phyloP scores from a whole-genome alignment of 2,888 invertebrate species.

The Drosophila stalkeri region DNA sequence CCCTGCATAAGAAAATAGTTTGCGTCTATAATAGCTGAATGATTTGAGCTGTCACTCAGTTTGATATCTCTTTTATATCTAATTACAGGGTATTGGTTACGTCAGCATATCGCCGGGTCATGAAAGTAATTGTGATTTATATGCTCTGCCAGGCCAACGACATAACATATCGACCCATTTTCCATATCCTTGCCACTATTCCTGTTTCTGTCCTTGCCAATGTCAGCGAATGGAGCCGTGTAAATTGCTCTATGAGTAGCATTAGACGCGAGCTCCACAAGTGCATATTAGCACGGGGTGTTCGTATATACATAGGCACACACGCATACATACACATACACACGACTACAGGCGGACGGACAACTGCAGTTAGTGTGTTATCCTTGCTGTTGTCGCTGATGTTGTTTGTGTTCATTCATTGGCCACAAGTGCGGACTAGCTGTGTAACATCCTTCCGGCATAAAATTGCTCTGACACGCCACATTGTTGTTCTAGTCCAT shows the following conservation, averaged over 20 bases:
- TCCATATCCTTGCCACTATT: neutral
- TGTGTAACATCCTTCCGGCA: constrained; percentile 70
- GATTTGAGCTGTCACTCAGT: neutral
- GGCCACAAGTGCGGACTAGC: constrained; percentile 60
- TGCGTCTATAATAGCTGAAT: neutral
- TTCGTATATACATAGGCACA: neutral
- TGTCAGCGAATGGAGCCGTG: constrained; percentile 38
- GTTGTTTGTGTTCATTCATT: constrained; percentile 37
- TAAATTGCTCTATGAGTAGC: constrained; percentile 53
- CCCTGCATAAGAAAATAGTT: neutral
- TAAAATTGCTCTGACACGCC: constrained; percentile 54
- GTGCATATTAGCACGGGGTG: constrained; percentile 54
- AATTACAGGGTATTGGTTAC: constrained; percentile 5
- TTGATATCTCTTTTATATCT: neutral
- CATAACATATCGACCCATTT: constrained; percentile 22
- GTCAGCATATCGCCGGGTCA: neutral
- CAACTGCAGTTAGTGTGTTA: constrained; percentile 45
- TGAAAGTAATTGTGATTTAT: constrained; percentile 22
- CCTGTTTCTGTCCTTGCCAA: constrained; percentile 23
- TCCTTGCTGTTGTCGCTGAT: constrained; percentile 24
- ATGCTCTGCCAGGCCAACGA: constrained; percentile 17
- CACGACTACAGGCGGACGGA: constrained; percentile 13
- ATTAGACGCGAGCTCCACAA: constrained; percentile 39
- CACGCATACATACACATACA: constrained; percentile 4
- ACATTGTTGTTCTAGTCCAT: constrained; percentile 29